These are phyloP conservation scores for Cheiracanthium punctorium DNA, from an alignment of 2,888 invertebrate genomes.

Conservation along the genomic window DNA sequence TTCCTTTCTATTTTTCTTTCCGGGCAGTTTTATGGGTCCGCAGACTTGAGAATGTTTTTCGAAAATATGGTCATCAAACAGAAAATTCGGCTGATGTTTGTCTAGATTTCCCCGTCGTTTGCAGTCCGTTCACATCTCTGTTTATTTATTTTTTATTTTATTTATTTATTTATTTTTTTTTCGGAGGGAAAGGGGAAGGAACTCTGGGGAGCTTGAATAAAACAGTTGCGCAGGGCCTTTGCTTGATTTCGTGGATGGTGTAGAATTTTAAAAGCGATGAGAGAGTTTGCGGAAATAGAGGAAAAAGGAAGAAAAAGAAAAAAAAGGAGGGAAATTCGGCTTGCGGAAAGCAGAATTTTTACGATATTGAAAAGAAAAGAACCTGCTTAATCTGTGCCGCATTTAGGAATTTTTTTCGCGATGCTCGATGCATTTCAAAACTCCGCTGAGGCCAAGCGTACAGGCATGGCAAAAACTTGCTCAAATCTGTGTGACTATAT, in stretches of 20 bases:
- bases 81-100: background rate
- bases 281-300: background rate
- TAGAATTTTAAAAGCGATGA: background rate
- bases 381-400: too few relatives aligned
- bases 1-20: background rate
- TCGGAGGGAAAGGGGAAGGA: background rate
- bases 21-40: background rate
- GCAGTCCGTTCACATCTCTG: background rate
- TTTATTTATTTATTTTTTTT: too few relatives aligned
- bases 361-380: too few relatives aligned
- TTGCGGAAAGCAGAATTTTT: too few relatives aligned
- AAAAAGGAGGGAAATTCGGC: background rate
- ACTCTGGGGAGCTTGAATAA: background rate
- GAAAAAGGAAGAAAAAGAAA: background rate
- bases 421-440: too few relatives aligned
- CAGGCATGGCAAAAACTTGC: too few relatives aligned
- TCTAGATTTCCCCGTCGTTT: background rate
- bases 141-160: too few relatives aligned
- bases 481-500: too few relatives aligned
- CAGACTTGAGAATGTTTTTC: background rate
- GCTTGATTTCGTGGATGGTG: background rate
- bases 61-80: background rate
- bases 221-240: background rate
- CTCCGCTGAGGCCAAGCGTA: too few relatives aligned
- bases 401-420: too few relatives aligned